These are phyloP conservation scores for Epinephelus awoara DNA, from an alignment of 2,797 vertebrate genomes.

Conservation along the genomic window DNA sequence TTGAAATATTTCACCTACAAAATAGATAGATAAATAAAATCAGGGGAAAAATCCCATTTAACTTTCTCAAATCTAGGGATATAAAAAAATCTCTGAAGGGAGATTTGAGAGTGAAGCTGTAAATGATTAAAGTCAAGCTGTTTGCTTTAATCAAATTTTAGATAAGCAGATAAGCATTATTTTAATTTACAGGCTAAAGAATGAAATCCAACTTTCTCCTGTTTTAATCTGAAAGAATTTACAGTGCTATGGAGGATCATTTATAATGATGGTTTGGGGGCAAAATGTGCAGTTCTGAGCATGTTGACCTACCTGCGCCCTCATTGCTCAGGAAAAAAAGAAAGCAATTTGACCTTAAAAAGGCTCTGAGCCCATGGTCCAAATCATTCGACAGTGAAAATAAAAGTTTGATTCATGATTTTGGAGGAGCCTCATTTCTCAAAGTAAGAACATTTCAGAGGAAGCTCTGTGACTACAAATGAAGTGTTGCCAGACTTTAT, in stretches of 20 bases:
- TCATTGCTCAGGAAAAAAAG: not conserved
- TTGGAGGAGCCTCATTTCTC: slow-evolving; percentile 6
- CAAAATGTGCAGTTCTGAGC: not conserved
- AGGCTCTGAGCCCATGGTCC: not conserved
- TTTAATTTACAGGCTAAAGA: not conserved
- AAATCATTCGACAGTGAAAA: not conserved
- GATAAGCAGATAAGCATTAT: not conserved
- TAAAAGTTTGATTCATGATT: slow-evolving; percentile 34
- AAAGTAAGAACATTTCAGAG: slow-evolving; percentile 14
- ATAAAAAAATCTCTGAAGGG: not conserved
- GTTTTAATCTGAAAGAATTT: not conserved
- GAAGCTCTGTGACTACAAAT: not conserved
- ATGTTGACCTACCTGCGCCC: not conserved
- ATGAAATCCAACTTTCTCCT: not conserved
- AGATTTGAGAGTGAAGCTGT: slow-evolving; percentile 4
- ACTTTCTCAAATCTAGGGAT: not conserved
- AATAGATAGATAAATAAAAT: not conserved
- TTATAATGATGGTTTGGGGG: not conserved
- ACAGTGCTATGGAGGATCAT: not conserved
- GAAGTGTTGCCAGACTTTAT: not conserved
- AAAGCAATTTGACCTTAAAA: slow-evolving; percentile 14
- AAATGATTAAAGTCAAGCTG: not conserved
- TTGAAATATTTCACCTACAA: not conserved
- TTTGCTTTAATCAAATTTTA: not conserved
- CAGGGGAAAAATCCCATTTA: not conserved